Evolutionary conservation across 2,113 vertebrate species (phyloP).

Genomic region (Aphyosemion australe): DNA sequence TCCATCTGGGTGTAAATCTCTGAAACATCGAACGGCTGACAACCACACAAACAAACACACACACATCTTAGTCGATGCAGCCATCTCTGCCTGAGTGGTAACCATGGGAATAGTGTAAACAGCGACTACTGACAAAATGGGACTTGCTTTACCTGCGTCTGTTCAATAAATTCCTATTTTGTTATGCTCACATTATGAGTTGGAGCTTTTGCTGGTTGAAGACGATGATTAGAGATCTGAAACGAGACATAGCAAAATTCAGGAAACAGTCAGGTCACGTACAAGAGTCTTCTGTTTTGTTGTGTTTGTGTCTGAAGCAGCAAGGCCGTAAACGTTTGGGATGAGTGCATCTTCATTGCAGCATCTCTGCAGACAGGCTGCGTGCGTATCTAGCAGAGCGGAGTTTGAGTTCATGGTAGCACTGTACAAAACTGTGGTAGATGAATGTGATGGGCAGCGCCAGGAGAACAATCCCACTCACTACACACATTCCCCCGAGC

Average conservation of each 20-base stretch:
- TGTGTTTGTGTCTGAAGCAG: constrained; percentile 8
- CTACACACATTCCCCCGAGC: constrained; percentile 96
- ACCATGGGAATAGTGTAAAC: constrained; percentile 68
- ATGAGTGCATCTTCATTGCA: constrained; percentile 76
- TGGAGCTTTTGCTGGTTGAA: constrained; percentile 21
- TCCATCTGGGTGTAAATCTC: constrained; percentile 55
- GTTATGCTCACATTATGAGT: constrained; percentile 19
- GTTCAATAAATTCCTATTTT: constrained; percentile 54
- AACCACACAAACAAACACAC: constrained; percentile 36
- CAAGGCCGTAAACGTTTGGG: background rate
- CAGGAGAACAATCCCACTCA: constrained; percentile 96
- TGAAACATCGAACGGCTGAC: constrained; percentile 37
- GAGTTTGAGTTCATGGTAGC: constrained; percentile 96
- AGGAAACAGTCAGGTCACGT: constrained; percentile 26
- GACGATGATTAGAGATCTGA: constrained; percentile 18
- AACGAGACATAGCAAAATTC: constrained; percentile 25
- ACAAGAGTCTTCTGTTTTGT: constrained; percentile 9
- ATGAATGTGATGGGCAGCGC: constrained; percentile 99
- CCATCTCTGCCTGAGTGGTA: constrained; percentile 41
- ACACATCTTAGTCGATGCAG: constrained; percentile 2
- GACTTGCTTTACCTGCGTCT: constrained; percentile 31
- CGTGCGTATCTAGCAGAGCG: constrained; percentile 90
- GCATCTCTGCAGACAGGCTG: constrained; percentile 87
- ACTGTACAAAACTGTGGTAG: constrained; percentile 99
- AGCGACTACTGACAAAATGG: constrained; percentile 42